Evolutionary conservation across 2,888 invertebrate species (phyloP).

Genomic region (Dendrolimus pini): DNA sequence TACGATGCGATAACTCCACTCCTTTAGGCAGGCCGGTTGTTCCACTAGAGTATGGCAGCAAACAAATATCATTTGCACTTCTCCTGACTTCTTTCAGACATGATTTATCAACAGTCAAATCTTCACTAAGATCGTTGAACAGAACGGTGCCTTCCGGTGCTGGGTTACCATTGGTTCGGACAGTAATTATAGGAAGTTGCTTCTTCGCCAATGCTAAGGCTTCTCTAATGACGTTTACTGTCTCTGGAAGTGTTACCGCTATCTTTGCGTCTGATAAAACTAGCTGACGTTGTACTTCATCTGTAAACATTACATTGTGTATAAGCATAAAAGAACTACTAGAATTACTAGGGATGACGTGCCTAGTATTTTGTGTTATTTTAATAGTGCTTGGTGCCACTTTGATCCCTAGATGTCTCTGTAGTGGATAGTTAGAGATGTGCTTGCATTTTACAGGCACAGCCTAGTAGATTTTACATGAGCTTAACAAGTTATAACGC

Average conservation of each 20-base stretch:
- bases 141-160: slow-evolving; percentile 68
- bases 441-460: no score
- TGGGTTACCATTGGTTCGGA: slow-evolving; percentile 51
- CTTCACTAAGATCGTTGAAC: slow-evolving; percentile 79
- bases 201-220: slow-evolving; percentile 67
- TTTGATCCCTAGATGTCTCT: no score
- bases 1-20: slow-evolving; percentile 80
- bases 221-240: slow-evolving; percentile 58
- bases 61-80: slow-evolving; percentile 75
- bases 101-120: slow-evolving; percentile 70
- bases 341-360: no score
- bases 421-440: no score
- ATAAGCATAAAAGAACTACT: no score
- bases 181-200: slow-evolving; percentile 73
- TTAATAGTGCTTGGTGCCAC: no score
- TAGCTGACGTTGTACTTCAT: slow-evolving; percentile 83
- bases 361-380: no score
- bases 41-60: slow-evolving; percentile 90
- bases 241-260: slow-evolving; percentile 77
- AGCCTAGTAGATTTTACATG: no score
- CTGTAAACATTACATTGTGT: slow-evolving; percentile 46
- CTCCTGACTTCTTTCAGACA: slow-evolving; percentile 64
- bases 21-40: slow-evolving; percentile 91
- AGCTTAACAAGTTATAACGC: no score
- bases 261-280: slow-evolving; percentile 77